phyloP scores from a whole-genome alignment of 2,113 vertebrate species.

The Chloroceryle aenea region DNA sequence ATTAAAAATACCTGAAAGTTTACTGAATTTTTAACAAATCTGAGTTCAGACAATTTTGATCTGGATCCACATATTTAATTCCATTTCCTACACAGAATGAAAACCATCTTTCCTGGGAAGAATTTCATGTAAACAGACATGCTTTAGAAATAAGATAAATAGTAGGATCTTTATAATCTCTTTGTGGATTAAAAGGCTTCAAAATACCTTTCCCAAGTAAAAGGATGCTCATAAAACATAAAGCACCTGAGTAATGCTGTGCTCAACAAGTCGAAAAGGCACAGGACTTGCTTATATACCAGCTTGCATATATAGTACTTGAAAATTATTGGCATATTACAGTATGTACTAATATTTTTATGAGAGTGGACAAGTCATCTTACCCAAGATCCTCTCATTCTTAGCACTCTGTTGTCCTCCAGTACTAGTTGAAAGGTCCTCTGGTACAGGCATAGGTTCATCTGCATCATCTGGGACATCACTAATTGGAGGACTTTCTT shows the following conservation, averaged over 20 bases:
- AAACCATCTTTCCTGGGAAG: background rate
- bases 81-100: background rate
- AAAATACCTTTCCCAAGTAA: background rate
- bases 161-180: background rate
- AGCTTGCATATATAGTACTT: background rate
- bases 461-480: slow-evolving; percentile 89
- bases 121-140: background rate
- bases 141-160: background rate
- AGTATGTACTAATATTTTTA: background rate
- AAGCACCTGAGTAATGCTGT: background rate
- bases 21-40: background rate
- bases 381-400: slow-evolving; percentile 86
- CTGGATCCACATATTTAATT: background rate
- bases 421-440: slow-evolving; percentile 93
- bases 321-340: background rate
- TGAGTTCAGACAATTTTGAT: background rate
- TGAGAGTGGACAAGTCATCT: slow-evolving; percentile 30
- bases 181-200: background rate
- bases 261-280: background rate
- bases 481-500: slow-evolving; percentile 88
- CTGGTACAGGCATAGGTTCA: slow-evolving; percentile 97
- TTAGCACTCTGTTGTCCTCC: slow-evolving; percentile 87
- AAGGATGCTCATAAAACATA: background rate
- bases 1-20: background rate
- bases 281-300: background rate